Evolutionary conservation across 2,888 invertebrate genomes (phyloP).

Genomic region (Sphaeridia pumilis): DNA sequence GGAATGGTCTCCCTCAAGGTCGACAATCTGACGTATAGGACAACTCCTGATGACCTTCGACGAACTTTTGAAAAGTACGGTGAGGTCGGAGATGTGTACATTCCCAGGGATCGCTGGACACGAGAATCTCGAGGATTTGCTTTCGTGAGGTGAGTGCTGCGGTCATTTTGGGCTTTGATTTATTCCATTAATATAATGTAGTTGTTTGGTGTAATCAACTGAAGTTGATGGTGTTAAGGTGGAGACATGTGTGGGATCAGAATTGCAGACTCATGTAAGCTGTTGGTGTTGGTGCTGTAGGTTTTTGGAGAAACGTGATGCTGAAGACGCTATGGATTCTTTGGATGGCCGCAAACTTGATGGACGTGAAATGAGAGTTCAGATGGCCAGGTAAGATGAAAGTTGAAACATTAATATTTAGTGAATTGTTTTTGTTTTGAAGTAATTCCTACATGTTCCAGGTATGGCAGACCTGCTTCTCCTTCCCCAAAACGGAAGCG

Average conservation of each 20-base stretch:
- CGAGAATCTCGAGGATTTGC: slow-evolving; percentile 96
- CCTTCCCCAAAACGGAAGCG: no score
- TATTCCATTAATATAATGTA: no score
- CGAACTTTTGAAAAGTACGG: slow-evolving; percentile 92
- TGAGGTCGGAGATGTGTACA: slow-evolving; percentile 98
- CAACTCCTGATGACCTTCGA: slow-evolving; percentile 90
- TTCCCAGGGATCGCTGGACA: slow-evolving; percentile 92
- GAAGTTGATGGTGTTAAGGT: no score
- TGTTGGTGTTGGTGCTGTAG: slow-evolving; percentile 47
- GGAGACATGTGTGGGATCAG: no score
- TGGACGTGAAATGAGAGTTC: slow-evolving; percentile 91
- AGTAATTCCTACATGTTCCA: slow-evolving; percentile 1
- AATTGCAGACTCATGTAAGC: no score
- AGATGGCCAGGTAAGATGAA: slow-evolving; percentile 83
- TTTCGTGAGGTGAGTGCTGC: slow-evolving; percentile 89
- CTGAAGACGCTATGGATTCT: slow-evolving; percentile 93
- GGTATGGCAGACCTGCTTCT: slow-evolving; percentile 34
- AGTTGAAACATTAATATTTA: no score
- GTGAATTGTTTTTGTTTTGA: background rate
- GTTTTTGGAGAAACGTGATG: slow-evolving; percentile 91
- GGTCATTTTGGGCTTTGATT: no score
- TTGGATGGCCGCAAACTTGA: slow-evolving; percentile 95
- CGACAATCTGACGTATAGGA: slow-evolving; percentile 94
- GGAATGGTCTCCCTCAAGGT: slow-evolving; percentile 97
- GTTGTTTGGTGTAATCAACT: no score